Base-by-base conservation (phyloP, 2,113 vertebrate species). In the Oenanthe oenanthe region DNA sequence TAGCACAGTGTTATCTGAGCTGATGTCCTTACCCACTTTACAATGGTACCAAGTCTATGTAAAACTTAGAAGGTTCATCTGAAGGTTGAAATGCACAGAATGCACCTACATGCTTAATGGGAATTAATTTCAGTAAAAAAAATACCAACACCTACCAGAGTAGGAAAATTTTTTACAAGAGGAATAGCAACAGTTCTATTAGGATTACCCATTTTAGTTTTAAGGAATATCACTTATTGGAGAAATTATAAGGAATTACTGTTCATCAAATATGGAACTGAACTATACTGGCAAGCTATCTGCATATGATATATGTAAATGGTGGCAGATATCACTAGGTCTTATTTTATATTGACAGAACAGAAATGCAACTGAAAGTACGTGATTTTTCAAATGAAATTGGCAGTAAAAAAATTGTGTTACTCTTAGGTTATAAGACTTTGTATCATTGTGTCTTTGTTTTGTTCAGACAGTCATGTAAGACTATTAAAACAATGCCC, bases 31-130 rank as follows among this genome's bases (percentile, higher is more conserved):
- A 54, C 12, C 7, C 17, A 54, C 10, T n/a, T 50, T 50, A 71
- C 10, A 48, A 40, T n/a, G 13, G 70, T 24, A 40, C 3, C 6
- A 51, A 70, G 9, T 34, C 34, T 65, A 4, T 53, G 20, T 19
- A 7, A 43, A 42, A 47, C 26, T 50, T 77, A 56, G 6, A 74
- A 76, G 16, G 7, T 66, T 77, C 57, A 16, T 2, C 10, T 54
- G 20, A 54, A 58, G 5, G 4, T 6, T 87, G 26, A 87, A 70
- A 75, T 38, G 12, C 9, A 62, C 17, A 40, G 31, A 51, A 73
- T 29, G 9, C 9, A 16, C 10, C 13, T 36, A 50, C 1, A 2
- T 13, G 0, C 36, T 57, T 34, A 0, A 2, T 50, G 20, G 22
- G 19, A 15, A 65, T 13, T 79, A 0, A 51, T 63, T 62, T 61